Conservation (phyloP, 1,140 invertebrate genomes). For the Solenopsis fugax region DNA sequence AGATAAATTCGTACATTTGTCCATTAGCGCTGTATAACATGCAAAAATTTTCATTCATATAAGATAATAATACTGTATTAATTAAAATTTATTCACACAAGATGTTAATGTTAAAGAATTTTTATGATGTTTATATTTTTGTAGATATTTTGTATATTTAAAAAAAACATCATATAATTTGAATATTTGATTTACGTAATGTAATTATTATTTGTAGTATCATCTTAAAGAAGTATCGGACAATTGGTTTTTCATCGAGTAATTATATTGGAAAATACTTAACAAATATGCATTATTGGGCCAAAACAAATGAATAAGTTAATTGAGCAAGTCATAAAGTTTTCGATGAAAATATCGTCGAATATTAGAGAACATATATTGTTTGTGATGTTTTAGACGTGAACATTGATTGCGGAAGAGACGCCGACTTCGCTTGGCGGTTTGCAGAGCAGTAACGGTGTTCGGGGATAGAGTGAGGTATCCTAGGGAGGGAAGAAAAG, state of each 20-base stretch:
- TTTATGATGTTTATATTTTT: neutral
- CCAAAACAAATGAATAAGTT: neutral
- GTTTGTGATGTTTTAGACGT: slow-evolving; percentile 79
- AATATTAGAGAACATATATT: slow-evolving; percentile 66
- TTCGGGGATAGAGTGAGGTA: slow-evolving; percentile 68
- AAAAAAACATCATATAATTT: neutral
- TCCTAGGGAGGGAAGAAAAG: slow-evolving; percentile 73
- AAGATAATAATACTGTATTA: neutral
- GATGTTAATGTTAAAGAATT: neutral
- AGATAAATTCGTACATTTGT: neutral
- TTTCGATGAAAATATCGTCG: slow-evolving; percentile 57
- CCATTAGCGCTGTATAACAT: neutral
- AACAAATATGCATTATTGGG: neutral
- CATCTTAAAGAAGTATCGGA: neutral
- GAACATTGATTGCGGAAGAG: slow-evolving; percentile 85
- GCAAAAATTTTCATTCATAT: neutral
- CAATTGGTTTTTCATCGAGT: neutral
- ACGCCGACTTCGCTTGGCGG: slow-evolving; percentile 77
- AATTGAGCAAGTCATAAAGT: slow-evolving; percentile 59
- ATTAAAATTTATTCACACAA: neutral
- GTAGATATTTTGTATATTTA: too few species aligned
- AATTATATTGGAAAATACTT: neutral
- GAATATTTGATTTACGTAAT: neutral
- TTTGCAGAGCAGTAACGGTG: slow-evolving; percentile 78
- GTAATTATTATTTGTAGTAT: neutral